These are phyloP conservation scores for Acridotheres tristis DNA, from an alignment of 2,797 vertebrate species.

Conservation along the genomic window DNA sequence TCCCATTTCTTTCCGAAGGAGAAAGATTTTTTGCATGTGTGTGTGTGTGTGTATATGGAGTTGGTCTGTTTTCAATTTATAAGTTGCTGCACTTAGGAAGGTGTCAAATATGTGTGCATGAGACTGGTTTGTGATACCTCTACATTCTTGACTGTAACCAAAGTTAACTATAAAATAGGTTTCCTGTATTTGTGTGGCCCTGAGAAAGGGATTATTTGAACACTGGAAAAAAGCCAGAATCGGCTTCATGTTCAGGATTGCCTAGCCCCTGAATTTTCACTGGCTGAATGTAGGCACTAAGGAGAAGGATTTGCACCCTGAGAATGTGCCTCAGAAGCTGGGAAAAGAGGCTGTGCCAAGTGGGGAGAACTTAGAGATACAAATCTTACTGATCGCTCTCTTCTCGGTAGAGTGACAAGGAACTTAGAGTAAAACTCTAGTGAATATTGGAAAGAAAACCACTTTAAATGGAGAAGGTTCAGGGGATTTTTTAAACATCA, in stretches of 20 bases:
- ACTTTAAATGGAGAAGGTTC: neutral
- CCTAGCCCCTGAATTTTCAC: neutral
- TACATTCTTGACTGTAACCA: neutral
- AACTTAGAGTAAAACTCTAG: neutral
- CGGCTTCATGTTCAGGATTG: neutral
- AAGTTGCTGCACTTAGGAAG: neutral
- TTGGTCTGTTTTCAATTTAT: neutral
- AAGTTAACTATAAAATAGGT: neutral
- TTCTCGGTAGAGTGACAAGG: neutral
- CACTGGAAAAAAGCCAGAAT: neutral
- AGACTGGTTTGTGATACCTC: neutral
- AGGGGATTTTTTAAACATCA: neutral
- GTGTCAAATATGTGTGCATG: neutral
- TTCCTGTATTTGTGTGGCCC: neutral
- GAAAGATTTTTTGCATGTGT: neutral
- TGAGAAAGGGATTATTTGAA: neutral
- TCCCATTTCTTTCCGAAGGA: neutral
- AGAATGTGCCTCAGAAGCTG: neutral
- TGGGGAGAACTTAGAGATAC: neutral
- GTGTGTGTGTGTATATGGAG: neutral
- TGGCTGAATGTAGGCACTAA: neutral
- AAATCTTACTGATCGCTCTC: rapidly evolving
- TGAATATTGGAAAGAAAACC: neutral
- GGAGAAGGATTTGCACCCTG: neutral
- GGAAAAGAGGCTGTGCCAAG: neutral